Base-by-base conservation (phyloP, 2,113 vertebrate genomes). In the Oryzias celebensis region DNA sequence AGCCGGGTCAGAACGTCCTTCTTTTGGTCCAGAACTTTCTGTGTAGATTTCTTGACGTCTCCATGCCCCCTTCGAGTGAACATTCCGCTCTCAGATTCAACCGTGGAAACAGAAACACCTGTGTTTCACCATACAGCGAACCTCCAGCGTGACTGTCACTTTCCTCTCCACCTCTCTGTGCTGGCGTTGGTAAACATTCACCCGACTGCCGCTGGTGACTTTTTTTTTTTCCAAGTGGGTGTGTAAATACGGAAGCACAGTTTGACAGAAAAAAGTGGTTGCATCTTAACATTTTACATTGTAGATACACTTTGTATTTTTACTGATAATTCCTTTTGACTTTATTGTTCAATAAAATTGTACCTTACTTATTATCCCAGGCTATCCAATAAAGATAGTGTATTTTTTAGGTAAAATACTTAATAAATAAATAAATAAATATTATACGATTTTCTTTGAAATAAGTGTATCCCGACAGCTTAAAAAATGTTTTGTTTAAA, bases 21-120 rank as follows among this genome's bases (percentile, higher is more conserved):
- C 93, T 95, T 98, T 81, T 95, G 95, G 92, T 98, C 97, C 93
- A 98, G 93, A 94, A 96, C 96, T 93, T 98, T 98, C 94, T 98
- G 96, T 85, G 93, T 94, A 91, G 96, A 98, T 94, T 98, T 98
- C 94, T 94, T 96, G 92, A 97, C 95, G 78, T 98, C 96, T 71
- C 95, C 96, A 90, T 98, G 94, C 77, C 92, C 91, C 90, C 93
- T 93, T 83, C 96, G 93, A 83, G 96, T 97, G 91, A 98, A 98
- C 96, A 98, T 97, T 73, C 91, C 92, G 91, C 84, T 90, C 65
- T 84, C 73, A 80, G 88, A 80, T 81, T 81, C 88, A 68, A 89
- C 88, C 58, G 83, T 84, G 85, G 45, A 65, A 71, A 81, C 87
- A 62, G 86, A 74, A 84, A 82, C 78, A 87, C 83, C 86, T 85